Conservation (phyloP, 2,113 vertebrate genomes). For the Acinonyx jubatus region DNA sequence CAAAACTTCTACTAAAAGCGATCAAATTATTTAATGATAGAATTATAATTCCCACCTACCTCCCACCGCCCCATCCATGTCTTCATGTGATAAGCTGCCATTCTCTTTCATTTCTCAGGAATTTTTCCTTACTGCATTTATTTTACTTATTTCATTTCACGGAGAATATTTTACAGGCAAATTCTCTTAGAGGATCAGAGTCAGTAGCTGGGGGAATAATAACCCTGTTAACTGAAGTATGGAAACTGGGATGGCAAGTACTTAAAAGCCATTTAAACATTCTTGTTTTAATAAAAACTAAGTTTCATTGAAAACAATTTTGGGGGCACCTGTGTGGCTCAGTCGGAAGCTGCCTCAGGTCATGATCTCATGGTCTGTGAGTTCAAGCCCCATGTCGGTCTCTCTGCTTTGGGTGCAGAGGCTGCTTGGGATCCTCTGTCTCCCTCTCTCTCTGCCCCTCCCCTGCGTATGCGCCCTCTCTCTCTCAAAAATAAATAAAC, state of each 20-base stretch:
- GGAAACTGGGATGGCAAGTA: not conserved
- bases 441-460: too few relatives aligned
- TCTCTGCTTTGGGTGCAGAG: too few relatives aligned
- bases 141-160: not conserved
- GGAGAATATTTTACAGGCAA: slow-evolving; percentile 13
- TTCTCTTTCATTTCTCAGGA: not conserved
- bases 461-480: too few relatives aligned
- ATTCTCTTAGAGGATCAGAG: not conserved
- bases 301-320: slow-evolving; percentile 33
- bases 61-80: not conserved
- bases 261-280: not conserved
- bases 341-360: too few relatives aligned
- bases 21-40: slow-evolving; percentile 16
- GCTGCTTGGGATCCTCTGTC: too few relatives aligned
- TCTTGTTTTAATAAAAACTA: not conserved
- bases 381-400: too few relatives aligned
- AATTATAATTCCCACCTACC: not conserved
- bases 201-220: not conserved
- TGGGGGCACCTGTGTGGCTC: not conserved
- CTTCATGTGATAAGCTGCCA: not conserved
- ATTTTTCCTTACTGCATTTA: not conserved
- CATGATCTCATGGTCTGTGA: too few relatives aligned
- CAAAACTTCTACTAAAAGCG: slow-evolving; percentile 28
- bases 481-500: not conserved
- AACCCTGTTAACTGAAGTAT: not conserved